A percentile compares a stretch with the other conserved stretches of the same genome.
Conservation (phyloP, 2,797 vertebrate species). For the Pseudochaenichthys georgianus region DNA sequence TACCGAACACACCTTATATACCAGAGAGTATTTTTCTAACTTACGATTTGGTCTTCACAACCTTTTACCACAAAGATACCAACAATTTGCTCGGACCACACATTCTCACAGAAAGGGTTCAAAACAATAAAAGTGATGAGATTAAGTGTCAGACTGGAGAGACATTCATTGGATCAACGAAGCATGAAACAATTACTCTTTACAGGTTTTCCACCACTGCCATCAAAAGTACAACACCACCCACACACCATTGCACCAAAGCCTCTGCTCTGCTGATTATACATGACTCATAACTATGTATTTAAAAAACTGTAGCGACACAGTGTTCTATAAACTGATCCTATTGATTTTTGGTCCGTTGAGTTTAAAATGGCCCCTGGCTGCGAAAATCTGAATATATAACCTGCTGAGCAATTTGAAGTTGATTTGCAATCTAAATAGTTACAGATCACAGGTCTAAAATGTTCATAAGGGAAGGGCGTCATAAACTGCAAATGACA, state of each 20-base stretch:
- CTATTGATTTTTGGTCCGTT: background rate
- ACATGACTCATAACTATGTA: background rate
- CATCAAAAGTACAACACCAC: background rate
- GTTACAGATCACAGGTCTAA: background rate
- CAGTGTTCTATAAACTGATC: background rate
- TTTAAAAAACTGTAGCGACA: background rate
- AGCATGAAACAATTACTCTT: slow-evolving; percentile 59
- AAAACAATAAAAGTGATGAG: slow-evolving; percentile 17
- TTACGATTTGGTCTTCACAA: background rate
- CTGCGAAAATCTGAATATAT: slow-evolving; percentile 11
- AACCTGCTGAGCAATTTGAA: slow-evolving; percentile 16
- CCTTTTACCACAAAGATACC: background rate
- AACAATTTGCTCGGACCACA: slow-evolving; percentile 13
- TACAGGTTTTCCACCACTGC: slow-evolving; percentile 34
- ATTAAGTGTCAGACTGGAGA: slow-evolving; percentile 23
- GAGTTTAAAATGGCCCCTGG: slow-evolving; percentile 14
- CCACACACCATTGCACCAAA: background rate
- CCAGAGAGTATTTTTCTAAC: background rate
- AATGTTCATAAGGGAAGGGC: slow-evolving; percentile 15
- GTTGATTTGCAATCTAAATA: slow-evolving; percentile 11
- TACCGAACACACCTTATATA: background rate
- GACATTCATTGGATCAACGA: slow-evolving; percentile 42
- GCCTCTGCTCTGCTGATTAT: background rate
- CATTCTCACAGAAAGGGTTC: background rate
- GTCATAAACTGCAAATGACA: background rate